phyloP scores from a whole-genome alignment of 2,113 vertebrate species.

The Sinocyclocheilus maitianheensis region DNA sequence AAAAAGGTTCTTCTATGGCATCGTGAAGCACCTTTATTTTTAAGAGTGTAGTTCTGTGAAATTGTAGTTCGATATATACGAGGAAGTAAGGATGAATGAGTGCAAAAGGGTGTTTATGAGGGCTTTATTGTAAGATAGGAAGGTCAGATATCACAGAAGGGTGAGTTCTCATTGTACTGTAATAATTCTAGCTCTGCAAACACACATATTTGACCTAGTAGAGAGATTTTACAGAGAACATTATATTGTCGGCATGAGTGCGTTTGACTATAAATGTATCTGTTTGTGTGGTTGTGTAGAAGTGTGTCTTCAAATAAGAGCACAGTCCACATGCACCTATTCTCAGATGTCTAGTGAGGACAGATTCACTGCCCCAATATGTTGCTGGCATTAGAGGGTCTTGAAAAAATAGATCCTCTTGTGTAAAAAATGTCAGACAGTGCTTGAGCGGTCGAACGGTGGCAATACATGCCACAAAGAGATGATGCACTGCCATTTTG shows the following conservation, averaged over 20 bases:
- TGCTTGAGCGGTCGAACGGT: slow-evolving; percentile 38
- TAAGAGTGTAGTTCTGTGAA: background rate
- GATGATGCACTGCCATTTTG: slow-evolving; percentile 46
- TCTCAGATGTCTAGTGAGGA: slow-evolving; percentile 35
- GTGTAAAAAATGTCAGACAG: slow-evolving; percentile 24
- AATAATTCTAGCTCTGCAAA: background rate
- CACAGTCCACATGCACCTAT: slow-evolving; percentile 18
- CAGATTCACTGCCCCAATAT: slow-evolving; percentile 32
- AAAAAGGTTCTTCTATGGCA: no score
- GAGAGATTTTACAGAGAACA: background rate
- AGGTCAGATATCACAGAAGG: slow-evolving; percentile 1
- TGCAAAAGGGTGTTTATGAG: background rate
- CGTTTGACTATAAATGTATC: background rate
- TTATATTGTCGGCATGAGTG: background rate
- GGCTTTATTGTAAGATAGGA: slow-evolving; percentile 14
- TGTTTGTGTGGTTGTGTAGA: background rate
- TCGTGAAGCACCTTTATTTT: no score
- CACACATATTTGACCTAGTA: background rate
- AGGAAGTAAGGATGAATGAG: background rate
- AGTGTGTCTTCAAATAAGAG: slow-evolving; percentile 9
- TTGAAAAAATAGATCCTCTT: slow-evolving; percentile 22
- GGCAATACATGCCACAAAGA: slow-evolving; percentile 3
- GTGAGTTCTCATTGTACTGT: slow-evolving; percentile 15
- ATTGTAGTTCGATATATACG: background rate
- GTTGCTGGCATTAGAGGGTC: slow-evolving; percentile 34